Evolutionary conservation across 2,797 vertebrate genomes (phyloP).

Genomic region (Pipistrellus pygmaeus): DNA sequence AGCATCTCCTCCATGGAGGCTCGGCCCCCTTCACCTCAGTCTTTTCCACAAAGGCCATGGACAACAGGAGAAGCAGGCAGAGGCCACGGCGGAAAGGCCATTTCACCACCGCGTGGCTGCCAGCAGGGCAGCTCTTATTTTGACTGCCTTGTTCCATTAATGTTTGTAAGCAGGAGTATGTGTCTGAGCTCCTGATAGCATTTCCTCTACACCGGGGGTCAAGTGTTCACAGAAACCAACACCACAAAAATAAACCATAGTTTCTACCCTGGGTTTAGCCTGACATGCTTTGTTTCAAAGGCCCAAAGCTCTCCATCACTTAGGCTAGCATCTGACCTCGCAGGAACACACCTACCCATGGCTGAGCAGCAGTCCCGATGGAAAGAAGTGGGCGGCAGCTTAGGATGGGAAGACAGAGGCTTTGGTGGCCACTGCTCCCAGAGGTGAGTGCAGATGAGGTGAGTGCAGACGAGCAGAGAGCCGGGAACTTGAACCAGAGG

Average conservation of each 20-base stretch:
- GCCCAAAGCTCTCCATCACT: neutral
- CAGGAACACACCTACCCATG: too few relatives aligned
- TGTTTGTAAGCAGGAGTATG: neutral
- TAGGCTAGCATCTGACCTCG: neutral
- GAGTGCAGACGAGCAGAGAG: neutral
- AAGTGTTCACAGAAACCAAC: constrained; percentile 16
- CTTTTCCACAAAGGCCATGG: neutral
- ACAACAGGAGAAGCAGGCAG: neutral
- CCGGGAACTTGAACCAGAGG: neutral
- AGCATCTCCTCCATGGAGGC: neutral
- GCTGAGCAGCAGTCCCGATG: fast-evolving
- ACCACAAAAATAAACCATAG: neutral
- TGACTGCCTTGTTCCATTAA: neutral
- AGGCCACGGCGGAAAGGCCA: neutral
- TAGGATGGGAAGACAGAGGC: neutral
- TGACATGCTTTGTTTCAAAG: neutral
- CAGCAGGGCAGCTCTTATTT: neutral
- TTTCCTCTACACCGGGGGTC: neutral
- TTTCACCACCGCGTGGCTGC: neutral
- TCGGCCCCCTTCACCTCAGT: neutral
- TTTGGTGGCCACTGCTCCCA: neutral
- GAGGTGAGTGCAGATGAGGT: neutral
- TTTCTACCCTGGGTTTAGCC: neutral
- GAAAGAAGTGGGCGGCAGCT: neutral
- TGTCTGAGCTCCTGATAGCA: neutral